Base-by-base conservation (phyloP, 30 jellyfish, hydroid and myxozoan genomes). In the Aurelia aurita complex sp. Pacific region DNA sequence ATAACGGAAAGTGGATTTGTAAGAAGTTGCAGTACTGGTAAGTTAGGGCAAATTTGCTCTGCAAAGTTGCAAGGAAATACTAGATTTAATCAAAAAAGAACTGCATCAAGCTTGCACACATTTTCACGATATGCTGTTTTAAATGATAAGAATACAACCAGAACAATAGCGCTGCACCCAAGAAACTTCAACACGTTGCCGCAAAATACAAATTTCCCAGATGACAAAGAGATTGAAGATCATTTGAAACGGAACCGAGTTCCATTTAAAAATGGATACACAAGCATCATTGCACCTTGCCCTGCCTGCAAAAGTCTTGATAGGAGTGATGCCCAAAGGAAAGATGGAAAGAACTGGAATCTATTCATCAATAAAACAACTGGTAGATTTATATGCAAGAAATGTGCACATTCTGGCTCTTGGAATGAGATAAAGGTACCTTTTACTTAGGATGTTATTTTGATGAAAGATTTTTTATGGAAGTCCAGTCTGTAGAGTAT, bases 401-500 rank as follows among this genome's bases (percentile, higher is more conserved):
- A 75, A 16, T 85, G 95, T 85, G 95, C 89, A 46, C 69, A 75
- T 16, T 76, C 95, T 1, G 95, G 95, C 10, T 63, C 88, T 42
- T 85, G 95, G 95, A 68, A 67, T 77, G 80, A 76, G 17, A 55
- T 85, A 51, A 76, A 85, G 95, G 95, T 85, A 64, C 57, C 14
- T 46, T 7, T 46, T 46, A 0, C 14, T 9, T 46, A 5, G 5
- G 54, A 4, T 5, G 54, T 23, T 23, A 23, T 23, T 23, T 23
- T 23, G 29, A 23, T 23, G 29, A 23, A 23, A 23, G 29, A 23
- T 23, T 23, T 23, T 23, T 23, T 23, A 23, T 23, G 29, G 29
- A 23, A 23, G 29, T 0, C 29, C 29, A 23, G 0, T 23, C 29
- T 23, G 29, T 23, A 23, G 29, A 23, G 29, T 23, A 23, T 23